phyloP scores from a whole-genome alignment of 2,113 vertebrate genomes.

The Gorsachius goisagi region DNA sequence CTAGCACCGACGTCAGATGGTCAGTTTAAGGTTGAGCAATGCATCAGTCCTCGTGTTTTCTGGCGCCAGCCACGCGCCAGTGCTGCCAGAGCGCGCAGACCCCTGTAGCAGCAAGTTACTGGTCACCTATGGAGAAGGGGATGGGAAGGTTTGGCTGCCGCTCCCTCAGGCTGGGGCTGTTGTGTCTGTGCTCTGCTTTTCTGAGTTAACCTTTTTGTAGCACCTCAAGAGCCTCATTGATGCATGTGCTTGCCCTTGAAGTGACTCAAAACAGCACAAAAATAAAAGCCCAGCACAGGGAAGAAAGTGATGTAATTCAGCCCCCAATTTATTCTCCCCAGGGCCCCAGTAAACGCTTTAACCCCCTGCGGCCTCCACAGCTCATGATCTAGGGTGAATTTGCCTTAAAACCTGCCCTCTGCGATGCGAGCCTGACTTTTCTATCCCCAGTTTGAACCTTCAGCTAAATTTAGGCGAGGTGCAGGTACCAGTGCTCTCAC shows the following conservation, averaged over 20 bases:
- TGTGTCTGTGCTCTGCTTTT: neutral
- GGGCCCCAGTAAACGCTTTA: neutral
- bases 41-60: neutral
- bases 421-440: rapidly evolving
- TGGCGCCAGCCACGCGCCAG: neutral
- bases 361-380: neutral
- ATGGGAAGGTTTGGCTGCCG: neutral
- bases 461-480: neutral
- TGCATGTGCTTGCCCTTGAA: neutral
- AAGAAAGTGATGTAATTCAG: neutral
- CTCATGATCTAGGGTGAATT: neutral
- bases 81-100: neutral
- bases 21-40: neutral
- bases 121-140: neutral
- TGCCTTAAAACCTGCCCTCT: neutral
- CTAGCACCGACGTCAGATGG: neutral
- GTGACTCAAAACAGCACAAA: neutral
- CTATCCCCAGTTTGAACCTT: neutral
- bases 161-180: neutral
- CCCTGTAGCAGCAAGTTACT: neutral
- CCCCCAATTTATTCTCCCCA: neutral
- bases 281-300: neutral
- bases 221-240: neutral
- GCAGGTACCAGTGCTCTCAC: rapidly evolving
- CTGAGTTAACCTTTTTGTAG: neutral